Conservation (phyloP, 2,113 vertebrate genomes). For the Pollimyrus isidori region DNA sequence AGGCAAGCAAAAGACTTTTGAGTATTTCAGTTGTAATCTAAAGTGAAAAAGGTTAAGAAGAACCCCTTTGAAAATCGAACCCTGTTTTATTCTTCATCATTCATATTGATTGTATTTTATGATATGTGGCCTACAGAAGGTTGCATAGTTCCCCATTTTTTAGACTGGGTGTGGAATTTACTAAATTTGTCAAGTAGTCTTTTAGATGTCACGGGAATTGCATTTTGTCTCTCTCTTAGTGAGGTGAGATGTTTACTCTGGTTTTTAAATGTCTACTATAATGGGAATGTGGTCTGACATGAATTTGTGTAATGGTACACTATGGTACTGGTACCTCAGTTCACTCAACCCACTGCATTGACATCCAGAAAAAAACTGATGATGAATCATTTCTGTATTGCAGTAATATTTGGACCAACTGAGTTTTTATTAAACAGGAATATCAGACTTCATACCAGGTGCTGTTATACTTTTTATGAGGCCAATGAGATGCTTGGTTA, state of each 20-base stretch:
- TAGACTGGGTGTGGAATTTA: background rate
- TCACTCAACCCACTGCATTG: background rate
- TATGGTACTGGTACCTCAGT: background rate
- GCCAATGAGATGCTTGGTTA: slow-evolving; percentile 10
- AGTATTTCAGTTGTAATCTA: background rate
- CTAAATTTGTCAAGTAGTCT: background rate
- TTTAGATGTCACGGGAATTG: background rate
- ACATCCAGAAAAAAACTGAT: background rate
- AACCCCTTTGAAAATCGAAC: background rate
- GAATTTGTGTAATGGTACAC: background rate
- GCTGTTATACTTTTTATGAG: slow-evolving; percentile 12
- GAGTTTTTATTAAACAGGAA: slow-evolving; percentile 5
- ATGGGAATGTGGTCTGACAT: background rate
- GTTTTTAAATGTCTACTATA: background rate
- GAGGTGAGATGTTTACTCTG: background rate
- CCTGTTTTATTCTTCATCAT: background rate
- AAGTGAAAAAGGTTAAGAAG: background rate
- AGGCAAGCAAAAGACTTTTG: background rate
- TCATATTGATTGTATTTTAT: background rate
- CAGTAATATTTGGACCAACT: slow-evolving; percentile 5
- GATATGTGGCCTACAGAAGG: background rate
- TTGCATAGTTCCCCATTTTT: background rate
- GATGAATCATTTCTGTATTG: background rate
- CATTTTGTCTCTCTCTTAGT: background rate
- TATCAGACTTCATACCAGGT: slow-evolving; percentile 14